Conservation (phyloP, 2,113 vertebrate genomes). For the Phaethornis superciliosus region DNA sequence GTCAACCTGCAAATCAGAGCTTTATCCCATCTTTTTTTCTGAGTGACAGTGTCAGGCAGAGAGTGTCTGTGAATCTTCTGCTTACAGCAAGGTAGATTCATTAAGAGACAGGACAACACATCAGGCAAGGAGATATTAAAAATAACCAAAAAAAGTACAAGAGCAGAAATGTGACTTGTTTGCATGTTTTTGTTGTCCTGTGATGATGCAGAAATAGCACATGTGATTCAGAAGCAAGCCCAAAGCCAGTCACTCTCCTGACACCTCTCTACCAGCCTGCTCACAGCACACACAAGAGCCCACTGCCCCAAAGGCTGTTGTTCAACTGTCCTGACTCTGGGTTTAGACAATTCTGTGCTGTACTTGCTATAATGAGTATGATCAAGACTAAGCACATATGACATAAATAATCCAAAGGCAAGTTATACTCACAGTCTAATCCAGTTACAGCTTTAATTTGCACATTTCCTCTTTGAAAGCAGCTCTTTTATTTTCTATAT, state of each 20-base stretch:
- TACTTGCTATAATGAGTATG: not conserved
- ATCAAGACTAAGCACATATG: not conserved
- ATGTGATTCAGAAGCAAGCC: not conserved
- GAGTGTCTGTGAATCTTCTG: not conserved
- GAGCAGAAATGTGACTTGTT: not conserved
- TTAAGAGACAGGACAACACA: not conserved
- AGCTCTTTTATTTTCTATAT: not conserved
- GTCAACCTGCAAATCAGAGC: not conserved
- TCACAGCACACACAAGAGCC: not conserved
- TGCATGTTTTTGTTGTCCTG: not conserved
- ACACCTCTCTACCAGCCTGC: not conserved
- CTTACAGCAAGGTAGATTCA: not conserved
- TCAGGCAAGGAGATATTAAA: not conserved
- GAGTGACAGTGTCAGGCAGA: not conserved
- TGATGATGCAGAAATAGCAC: not conserved
- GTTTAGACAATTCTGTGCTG: not conserved
- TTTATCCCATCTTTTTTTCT: not conserved
- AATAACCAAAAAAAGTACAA: not conserved
- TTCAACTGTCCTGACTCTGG: not conserved
- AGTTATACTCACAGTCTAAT: not conserved
- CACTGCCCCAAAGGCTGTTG: not conserved
- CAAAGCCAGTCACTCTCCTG: not conserved
- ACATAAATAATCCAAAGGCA: conserved; percentile 17
- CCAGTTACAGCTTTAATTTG: conserved; percentile 21
- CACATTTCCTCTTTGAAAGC: not conserved